Conservation (phyloP, 2,888 invertebrate species). For the Microplitis deprimator region DNA sequence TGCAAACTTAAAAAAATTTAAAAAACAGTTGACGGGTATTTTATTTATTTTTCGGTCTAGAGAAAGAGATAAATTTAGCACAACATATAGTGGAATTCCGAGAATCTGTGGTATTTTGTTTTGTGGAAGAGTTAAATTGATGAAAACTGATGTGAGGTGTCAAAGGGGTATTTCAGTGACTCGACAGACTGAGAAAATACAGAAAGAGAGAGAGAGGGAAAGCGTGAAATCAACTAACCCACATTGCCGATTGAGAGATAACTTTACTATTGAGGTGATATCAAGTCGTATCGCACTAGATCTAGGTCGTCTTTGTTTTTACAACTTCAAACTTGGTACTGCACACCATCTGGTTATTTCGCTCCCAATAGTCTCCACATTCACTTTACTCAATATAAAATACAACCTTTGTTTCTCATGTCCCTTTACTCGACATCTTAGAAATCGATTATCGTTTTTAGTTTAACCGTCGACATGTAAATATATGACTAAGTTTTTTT, state of each 20-base stretch:
- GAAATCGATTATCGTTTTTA: slow-evolving; percentile 36
- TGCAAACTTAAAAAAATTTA: neutral
- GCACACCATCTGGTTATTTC: slow-evolving; percentile 23
- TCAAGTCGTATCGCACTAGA: slow-evolving; percentile 37
- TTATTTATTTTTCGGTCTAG: neutral
- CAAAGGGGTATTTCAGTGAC: neutral
- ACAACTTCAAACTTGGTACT: slow-evolving; percentile 16
- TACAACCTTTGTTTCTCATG: neutral
- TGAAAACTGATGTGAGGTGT: neutral
- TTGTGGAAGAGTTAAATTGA: slow-evolving; percentile 1
- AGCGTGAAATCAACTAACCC: slow-evolving; percentile 30
- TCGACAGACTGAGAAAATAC: slow-evolving; percentile 7
- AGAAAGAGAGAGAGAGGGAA: neutral
- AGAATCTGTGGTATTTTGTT: neutral
- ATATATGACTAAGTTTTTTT: neutral
- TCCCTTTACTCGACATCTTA: slow-evolving; percentile 3
- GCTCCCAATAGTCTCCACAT: slow-evolving; percentile 15
- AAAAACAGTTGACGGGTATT: neutral
- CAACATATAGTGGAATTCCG: neutral
- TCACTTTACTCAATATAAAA: slow-evolving; percentile 16
- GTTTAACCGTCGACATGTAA: slow-evolving; percentile 18
- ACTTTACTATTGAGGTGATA: slow-evolving; percentile 29
- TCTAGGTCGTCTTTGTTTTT: slow-evolving; percentile 37
- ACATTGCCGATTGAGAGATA: slow-evolving; percentile 36
- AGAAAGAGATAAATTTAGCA: neutral